A percentile compares a stretch with the other conserved stretches of the same genome.
Conservation (phyloP, 2,888 invertebrate species). For the Drosophila colorata region DNA sequence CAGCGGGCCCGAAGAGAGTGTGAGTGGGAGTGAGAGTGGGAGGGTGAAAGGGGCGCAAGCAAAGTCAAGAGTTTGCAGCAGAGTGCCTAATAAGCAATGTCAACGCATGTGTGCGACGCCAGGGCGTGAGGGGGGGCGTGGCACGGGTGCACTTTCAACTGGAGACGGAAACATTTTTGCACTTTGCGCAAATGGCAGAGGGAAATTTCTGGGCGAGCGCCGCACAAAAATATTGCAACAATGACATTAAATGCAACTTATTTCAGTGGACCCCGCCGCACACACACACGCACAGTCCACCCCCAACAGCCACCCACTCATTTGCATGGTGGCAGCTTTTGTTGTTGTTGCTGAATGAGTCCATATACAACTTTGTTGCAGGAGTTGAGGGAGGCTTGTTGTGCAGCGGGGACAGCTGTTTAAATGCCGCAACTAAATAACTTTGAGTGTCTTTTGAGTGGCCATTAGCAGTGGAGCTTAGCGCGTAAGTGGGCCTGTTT, state of each 20-base stretch:
- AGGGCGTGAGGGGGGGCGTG: conserved; percentile 9
- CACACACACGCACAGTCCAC: neutral
- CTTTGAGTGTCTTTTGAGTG: conserved; percentile 78
- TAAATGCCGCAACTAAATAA: conserved; percentile 80
- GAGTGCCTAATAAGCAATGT: conserved; percentile 74
- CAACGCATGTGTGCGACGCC: conserved; percentile 64
- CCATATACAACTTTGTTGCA: conserved; percentile 56
- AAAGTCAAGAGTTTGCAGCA: conserved; percentile 13
- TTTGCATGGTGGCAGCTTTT: conserved; percentile 60
- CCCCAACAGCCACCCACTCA: conserved; percentile 32
- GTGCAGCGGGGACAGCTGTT: conserved; percentile 35
- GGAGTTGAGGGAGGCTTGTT: neutral
- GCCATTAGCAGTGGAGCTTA: conserved; percentile 74
- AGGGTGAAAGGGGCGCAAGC: neutral
- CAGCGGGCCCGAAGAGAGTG: neutral
- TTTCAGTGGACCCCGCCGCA: conserved; percentile 45
- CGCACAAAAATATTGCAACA: conserved; percentile 73
- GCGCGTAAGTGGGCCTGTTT: conserved; percentile 63
- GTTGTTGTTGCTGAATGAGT: conserved; percentile 33
- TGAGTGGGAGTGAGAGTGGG: neutral
- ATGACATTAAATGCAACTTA: conserved; percentile 81
- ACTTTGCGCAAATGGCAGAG: conserved; percentile 72
- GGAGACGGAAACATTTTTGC: conserved; percentile 76
- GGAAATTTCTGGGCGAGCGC: conserved; percentile 42
- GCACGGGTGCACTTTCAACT: conserved; percentile 48